Evolutionary conservation across 2,888 invertebrate species (phyloP).

Genomic region (Balanococcus diminutus): DNA sequence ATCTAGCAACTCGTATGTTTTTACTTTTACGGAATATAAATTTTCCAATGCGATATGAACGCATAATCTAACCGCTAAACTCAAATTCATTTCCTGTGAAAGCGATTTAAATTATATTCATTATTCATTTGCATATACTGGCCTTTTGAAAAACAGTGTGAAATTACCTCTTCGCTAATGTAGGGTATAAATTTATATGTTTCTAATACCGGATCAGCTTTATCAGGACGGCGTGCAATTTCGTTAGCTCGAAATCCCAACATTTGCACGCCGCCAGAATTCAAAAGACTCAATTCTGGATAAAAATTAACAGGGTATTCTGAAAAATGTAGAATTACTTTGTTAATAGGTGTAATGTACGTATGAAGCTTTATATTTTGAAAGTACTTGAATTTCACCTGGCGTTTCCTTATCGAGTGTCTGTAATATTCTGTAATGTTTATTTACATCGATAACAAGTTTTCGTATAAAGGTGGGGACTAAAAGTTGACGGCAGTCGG

Average conservation of each 20-base stretch:
- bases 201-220: conserved; percentile 78
- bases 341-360: too few species aligned
- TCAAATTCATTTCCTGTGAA: background rate
- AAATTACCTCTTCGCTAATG: conserved; percentile 56
- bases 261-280: conserved; percentile 78
- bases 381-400: background rate
- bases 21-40: conserved; percentile 63
- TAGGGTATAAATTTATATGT: conserved; percentile 76
- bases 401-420: background rate
- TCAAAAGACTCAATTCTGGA: conserved; percentile 63
- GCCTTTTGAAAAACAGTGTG: too few species aligned
- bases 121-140: background rate
- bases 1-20: conserved; percentile 61
- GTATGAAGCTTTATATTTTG: too few species aligned
- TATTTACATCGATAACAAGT: conserved; percentile 70
- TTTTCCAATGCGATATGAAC: conserved; percentile 61
- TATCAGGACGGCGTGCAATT: conserved; percentile 72
- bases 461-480: conserved; percentile 77
- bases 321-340: too few species aligned
- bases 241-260: conserved; percentile 77
- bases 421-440: background rate
- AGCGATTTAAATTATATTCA: background rate
- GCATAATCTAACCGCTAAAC: background rate
- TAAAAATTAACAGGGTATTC: conserved; percentile 62
- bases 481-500: conserved; percentile 72